Conservation (phyloP, 2,888 invertebrate genomes). For the Dastarcus helophoroides region DNA sequence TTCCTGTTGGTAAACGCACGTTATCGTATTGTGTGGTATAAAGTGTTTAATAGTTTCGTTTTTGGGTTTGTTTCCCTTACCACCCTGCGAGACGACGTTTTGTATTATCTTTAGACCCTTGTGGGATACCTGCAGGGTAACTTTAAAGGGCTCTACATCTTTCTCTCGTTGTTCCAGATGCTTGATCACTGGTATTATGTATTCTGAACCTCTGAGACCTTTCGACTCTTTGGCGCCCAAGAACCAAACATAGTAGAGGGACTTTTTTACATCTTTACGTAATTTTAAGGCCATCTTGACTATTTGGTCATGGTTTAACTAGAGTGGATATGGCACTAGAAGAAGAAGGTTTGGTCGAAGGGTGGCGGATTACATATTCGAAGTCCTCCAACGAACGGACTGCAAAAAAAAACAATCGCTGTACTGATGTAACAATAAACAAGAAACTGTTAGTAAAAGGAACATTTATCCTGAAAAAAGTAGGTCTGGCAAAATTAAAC, state of each 20-base stretch:
- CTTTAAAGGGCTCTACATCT: conserved; percentile 80
- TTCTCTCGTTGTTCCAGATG: conserved; percentile 75
- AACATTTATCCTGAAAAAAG: too few species aligned
- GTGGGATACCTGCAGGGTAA: conserved; percentile 80
- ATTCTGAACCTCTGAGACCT: conserved; percentile 75
- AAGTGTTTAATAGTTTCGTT: conserved; percentile 77
- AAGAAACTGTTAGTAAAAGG: too few species aligned
- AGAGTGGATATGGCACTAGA: not conserved
- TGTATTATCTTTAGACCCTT: conserved; percentile 93
- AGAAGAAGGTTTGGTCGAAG: too few species aligned
- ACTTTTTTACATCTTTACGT: conserved; percentile 80
- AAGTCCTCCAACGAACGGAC: too few species aligned
- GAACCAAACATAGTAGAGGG: conserved; percentile 88
- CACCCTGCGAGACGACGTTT: conserved; percentile 38
- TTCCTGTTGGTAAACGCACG: conserved; percentile 79
- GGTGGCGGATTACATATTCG: too few species aligned
- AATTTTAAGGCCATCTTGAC: conserved; percentile 63
- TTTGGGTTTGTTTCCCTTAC: conserved; percentile 32
- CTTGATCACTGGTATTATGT: conserved; percentile 73
- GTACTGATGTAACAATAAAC: too few species aligned
- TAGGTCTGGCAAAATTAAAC: too few species aligned
- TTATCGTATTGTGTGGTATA: conserved; percentile 87
- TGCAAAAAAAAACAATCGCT: too few species aligned
- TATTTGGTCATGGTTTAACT: conserved; percentile 2
- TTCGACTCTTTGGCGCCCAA: conserved; percentile 92